These are phyloP conservation scores for Megaleporinus macrocephalus DNA, from an alignment of 2,113 vertebrate species.

Conservation along the genomic window DNA sequence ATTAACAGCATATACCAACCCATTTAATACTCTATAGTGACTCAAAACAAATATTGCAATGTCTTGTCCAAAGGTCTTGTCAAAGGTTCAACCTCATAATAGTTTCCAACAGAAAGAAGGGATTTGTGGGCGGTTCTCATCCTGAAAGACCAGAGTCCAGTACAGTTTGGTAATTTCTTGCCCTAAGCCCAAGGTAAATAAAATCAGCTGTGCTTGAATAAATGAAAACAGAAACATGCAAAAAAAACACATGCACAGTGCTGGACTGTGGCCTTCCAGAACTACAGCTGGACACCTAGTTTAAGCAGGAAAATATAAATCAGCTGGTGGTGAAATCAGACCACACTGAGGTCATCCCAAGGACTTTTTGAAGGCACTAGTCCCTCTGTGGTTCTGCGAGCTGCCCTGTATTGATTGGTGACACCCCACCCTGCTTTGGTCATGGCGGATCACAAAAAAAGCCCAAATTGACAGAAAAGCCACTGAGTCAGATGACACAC, in stretches of 20 bases:
- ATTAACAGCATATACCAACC: too few relatives aligned
- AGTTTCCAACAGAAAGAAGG: too few relatives aligned
- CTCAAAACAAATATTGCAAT: too few relatives aligned
- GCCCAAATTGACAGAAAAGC: slow-evolving; percentile 72
- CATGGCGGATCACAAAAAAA: slow-evolving; percentile 59
- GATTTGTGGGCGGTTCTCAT: background rate
- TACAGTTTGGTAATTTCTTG: background rate
- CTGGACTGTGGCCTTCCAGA: background rate
- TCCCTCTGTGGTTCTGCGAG: slow-evolving; percentile 21
- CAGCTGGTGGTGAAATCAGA: background rate
- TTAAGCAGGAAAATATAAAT: background rate
- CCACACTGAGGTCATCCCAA: slow-evolving; percentile 46
- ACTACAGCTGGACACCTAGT: background rate
- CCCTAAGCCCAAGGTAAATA: background rate
- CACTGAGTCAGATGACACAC: slow-evolving; percentile 78
- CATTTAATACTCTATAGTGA: too few relatives aligned
- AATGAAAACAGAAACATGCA: background rate
- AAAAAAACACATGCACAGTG: background rate
- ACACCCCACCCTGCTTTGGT: slow-evolving; percentile 35
- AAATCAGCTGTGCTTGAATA: background rate
- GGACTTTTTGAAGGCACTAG: slow-evolving; percentile 44
- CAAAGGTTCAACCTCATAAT: too few relatives aligned
- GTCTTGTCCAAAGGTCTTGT: too few relatives aligned
- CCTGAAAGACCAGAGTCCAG: background rate
- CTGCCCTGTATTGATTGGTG: slow-evolving; percentile 57